Percentiles rank a stretch among this genome's conserved stretches.
Evolutionary conservation across 2,888 invertebrate genomes (phyloP).

Genomic region (Harpalus rubripes): DNA sequence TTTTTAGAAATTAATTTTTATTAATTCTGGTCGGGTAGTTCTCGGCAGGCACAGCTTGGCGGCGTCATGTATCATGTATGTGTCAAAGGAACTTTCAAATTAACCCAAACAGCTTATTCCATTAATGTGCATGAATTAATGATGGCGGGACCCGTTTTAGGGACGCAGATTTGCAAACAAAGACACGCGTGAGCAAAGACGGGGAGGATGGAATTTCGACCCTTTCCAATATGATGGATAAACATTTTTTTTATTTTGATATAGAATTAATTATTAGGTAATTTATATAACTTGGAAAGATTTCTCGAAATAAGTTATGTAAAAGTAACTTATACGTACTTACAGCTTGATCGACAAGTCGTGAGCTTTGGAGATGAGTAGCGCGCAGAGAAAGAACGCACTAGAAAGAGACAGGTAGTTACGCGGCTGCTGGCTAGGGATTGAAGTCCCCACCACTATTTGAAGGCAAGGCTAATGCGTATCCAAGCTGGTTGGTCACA

Average conservation of each 20-base stretch:
- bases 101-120: slow-evolving; percentile 67
- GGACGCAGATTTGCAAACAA: slow-evolving; percentile 67
- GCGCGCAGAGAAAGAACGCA: too few species aligned
- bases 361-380: too few species aligned
- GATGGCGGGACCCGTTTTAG: slow-evolving; percentile 65
- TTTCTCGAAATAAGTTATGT: too few species aligned
- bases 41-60: slow-evolving; percentile 12
- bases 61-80: slow-evolving; percentile 67
- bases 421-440: too few species aligned
- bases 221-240: not conserved
- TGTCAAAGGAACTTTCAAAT: slow-evolving; percentile 67
- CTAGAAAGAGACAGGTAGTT: too few species aligned
- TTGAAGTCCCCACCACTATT: too few species aligned
- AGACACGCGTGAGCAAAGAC: slow-evolving; percentile 57
- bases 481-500: too few species aligned
- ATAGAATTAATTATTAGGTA: too few species aligned
- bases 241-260: not conserved
- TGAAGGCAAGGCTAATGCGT: too few species aligned
- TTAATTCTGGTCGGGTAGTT: slow-evolving; percentile 64
- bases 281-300: too few species aligned
- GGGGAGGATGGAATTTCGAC: not conserved
- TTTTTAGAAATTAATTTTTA: slow-evolving; percentile 65
- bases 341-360: too few species aligned
- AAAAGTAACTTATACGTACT: too few species aligned
- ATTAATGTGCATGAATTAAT: slow-evolving; percentile 67